Conservation (phyloP, 2,113 vertebrate genomes). For the Nettapus auritus region DNA sequence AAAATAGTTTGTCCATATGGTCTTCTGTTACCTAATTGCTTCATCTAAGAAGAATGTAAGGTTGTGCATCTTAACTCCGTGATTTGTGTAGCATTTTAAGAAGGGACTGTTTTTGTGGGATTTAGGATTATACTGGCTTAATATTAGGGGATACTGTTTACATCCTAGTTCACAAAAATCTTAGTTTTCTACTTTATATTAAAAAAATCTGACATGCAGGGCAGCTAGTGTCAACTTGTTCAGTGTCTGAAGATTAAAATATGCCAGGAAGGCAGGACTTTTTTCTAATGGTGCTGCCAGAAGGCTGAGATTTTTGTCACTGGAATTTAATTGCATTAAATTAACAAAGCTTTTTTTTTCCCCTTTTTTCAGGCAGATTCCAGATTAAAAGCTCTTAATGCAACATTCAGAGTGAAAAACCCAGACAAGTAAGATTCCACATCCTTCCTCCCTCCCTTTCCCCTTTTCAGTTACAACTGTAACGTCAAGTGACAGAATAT, state of each 20-base stretch:
- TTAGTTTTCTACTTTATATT: neutral
- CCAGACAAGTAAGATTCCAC: constrained; percentile 91
- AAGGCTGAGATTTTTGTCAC: constrained; percentile 65
- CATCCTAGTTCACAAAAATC: neutral
- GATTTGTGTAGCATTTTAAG: constrained; percentile 35
- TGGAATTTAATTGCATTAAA: constrained; percentile 76
- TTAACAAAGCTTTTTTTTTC: constrained; percentile 69
- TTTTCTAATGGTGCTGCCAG: constrained; percentile 56
- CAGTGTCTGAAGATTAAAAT: neutral
- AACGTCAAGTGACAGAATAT: constrained; percentile 38
- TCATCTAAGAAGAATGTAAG: constrained; percentile 67
- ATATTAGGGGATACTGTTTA: constrained; percentile 7
- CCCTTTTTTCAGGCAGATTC: constrained; percentile 90
- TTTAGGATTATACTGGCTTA: constrained; percentile 22
- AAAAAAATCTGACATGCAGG: neutral
- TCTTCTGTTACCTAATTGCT: constrained; percentile 63
- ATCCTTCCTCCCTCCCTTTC: constrained; percentile 23
- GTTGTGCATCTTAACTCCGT: constrained; percentile 48
- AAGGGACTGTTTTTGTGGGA: constrained; percentile 5
- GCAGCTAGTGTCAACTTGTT: constrained; percentile 8
- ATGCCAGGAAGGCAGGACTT: neutral
- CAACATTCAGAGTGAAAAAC: constrained; percentile 97
- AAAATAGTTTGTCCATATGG: constrained; percentile 60
- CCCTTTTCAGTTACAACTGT: constrained; percentile 20
- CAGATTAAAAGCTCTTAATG: constrained; percentile 94